phyloP scores from a whole-genome alignment of 2,797 vertebrate species.

The Phoebastria nigripes region DNA sequence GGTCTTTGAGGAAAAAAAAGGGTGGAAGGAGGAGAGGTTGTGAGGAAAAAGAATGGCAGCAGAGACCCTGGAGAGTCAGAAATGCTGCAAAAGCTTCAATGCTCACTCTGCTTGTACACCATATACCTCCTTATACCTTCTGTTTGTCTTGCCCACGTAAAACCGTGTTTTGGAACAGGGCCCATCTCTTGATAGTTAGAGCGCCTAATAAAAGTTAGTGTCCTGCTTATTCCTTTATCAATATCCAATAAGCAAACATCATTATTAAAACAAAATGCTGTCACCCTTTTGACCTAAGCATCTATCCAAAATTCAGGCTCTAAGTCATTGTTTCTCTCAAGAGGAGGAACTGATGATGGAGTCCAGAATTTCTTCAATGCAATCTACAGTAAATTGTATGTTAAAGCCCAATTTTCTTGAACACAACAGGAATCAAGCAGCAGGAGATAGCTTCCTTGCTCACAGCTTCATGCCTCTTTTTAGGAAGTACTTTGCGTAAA shows the following conservation, averaged over 20 bases:
- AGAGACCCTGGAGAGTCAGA: background rate
- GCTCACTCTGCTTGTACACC: background rate
- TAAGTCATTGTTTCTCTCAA: background rate
- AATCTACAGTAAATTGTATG: background rate
- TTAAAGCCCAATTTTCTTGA: conserved; percentile 27
- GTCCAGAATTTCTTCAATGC: background rate
- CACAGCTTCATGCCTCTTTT: background rate
- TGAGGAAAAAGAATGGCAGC: background rate
- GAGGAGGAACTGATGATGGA: background rate
- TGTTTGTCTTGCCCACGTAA: background rate
- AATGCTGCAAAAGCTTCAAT: background rate
- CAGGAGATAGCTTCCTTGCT: background rate
- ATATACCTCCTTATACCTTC: background rate
- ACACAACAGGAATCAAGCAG: background rate
- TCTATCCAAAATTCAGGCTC: background rate
- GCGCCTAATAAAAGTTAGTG: background rate
- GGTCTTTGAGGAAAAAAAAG: background rate
- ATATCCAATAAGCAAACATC: background rate
- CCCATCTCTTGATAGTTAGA: background rate
- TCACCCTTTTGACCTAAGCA: background rate
- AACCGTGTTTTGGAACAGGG: background rate
- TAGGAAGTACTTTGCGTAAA: background rate
- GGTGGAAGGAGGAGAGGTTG: background rate
- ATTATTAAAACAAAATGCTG: background rate
- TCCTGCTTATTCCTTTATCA: background rate